phyloP scores from a whole-genome alignment of 2,888 invertebrate genomes.

The Chalcosyrphus nemorum region DNA sequence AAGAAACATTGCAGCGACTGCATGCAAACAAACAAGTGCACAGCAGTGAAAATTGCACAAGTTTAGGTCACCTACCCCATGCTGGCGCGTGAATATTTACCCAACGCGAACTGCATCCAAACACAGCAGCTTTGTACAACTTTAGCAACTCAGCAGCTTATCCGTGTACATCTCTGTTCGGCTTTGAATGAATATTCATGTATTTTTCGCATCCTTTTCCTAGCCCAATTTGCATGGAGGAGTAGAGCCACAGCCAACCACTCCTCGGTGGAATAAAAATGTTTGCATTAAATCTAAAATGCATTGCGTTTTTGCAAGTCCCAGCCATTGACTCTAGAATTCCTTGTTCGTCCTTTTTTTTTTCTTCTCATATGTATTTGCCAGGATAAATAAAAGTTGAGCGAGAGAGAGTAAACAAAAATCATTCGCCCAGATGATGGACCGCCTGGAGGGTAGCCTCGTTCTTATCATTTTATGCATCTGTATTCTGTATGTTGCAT shows the following conservation, averaged over 20 bases:
- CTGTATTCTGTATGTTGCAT: conserved; percentile 71
- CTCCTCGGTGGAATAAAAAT: conserved; percentile 56
- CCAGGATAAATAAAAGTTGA: conserved; percentile 50
- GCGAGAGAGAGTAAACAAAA: conserved; percentile 49
- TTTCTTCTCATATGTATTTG: conserved; percentile 37
- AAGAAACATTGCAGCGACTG: conserved; percentile 26
- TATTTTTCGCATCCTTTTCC: conserved; percentile 61
- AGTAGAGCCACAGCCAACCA: neutral
- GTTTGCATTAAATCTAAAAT: conserved; percentile 70
- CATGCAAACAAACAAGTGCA: conserved; percentile 29
- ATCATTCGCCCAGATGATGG: conserved; percentile 51
- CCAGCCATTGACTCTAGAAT: conserved; percentile 49
- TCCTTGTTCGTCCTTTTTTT: neutral
- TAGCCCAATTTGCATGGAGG: conserved; percentile 1
- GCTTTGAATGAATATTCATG: conserved; percentile 69
- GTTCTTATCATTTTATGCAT: conserved; percentile 72
- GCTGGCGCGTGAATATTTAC: conserved; percentile 42
- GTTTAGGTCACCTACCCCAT: conserved; percentile 71
- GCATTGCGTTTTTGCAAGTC: conserved; percentile 72
- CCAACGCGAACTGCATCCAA: conserved; percentile 9
- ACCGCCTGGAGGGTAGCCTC: conserved; percentile 64
- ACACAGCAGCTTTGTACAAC: neutral
- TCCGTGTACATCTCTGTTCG: conserved; percentile 69
- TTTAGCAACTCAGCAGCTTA: conserved; percentile 62
- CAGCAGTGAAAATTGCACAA: conserved; percentile 66